Percentiles rank a stretch among this genome's conserved stretches.
phyloP scores from a whole-genome alignment of 2,888 invertebrate genomes.

The Dynastes maya region DNA sequence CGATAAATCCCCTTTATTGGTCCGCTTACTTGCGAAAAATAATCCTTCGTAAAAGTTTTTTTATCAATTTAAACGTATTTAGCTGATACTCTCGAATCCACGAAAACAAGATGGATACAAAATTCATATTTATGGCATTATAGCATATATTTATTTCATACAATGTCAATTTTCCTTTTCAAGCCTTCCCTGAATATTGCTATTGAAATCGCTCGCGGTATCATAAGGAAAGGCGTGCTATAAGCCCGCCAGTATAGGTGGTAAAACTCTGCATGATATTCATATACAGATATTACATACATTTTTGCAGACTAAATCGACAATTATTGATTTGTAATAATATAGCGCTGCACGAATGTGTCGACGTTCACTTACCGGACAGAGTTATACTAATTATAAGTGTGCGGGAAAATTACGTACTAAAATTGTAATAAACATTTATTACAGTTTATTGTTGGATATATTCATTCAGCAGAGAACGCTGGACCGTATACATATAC shows the following conservation, averaged over 20 bases:
- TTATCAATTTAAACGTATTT: too few species aligned
- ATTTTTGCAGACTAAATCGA: neutral
- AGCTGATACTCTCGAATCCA: too few species aligned
- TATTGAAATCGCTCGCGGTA: too few species aligned
- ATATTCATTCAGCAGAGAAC: conserved; percentile 19
- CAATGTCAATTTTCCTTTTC: neutral
- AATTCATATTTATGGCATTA: too few species aligned
- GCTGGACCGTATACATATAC: neutral
- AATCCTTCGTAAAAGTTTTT: too few species aligned
- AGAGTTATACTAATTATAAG: conserved; percentile 24
- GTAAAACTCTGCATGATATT: neutral
- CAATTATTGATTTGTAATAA: conserved; percentile 16
- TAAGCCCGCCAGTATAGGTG: neutral
- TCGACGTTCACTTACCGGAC: neutral
- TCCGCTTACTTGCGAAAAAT: too few species aligned
- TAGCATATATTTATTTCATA: neutral
- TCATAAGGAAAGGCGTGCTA: neutral
- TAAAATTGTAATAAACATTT: conserved; percentile 34
- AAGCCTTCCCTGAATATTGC: too few species aligned
- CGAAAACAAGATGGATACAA: too few species aligned
- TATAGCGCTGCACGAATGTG: neutral
- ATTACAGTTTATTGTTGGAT: conserved; percentile 30
- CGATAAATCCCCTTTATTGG: too few species aligned
- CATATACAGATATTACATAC: neutral
- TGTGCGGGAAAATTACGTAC: conserved; percentile 8